Conservation (phyloP, 2,113 vertebrate species). For the Pygoscelis antarcticus region DNA sequence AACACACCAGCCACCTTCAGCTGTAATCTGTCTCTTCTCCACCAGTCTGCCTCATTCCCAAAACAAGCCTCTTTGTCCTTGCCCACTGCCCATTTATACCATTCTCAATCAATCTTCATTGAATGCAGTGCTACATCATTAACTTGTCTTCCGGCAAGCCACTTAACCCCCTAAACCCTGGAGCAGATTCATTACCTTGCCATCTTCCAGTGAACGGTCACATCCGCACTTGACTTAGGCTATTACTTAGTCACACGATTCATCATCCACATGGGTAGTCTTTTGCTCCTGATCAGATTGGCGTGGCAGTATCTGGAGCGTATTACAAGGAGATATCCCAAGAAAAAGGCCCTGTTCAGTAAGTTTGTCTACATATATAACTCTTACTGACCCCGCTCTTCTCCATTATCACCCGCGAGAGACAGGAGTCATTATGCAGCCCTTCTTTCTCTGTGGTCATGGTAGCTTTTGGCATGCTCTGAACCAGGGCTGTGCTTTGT, state of each 20-base stretch:
- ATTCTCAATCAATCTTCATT: slow-evolving; percentile 56
- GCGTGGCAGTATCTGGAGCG: neutral
- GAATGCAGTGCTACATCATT: slow-evolving; percentile 66
- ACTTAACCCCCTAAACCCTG: slow-evolving; percentile 43
- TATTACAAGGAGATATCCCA: neutral
- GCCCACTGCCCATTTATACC: slow-evolving; percentile 33
- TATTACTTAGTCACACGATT: neutral
- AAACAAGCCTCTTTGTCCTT: slow-evolving; percentile 67
- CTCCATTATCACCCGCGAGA: neutral
- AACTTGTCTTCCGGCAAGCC: slow-evolving; percentile 54
- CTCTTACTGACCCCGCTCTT: neutral
- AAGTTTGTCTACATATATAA: neutral
- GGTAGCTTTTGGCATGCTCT: neutral
- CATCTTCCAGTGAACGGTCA: neutral
- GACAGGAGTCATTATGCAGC: neutral
- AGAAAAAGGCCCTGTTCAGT: neutral
- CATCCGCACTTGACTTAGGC: neutral
- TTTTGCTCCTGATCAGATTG: neutral
- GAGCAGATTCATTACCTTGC: slow-evolving; percentile 31
- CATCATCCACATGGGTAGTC: slow-evolving; percentile 27
- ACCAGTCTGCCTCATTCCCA: neutral
- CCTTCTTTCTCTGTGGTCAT: neutral
- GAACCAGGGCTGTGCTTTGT: neutral
- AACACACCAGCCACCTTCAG: slow-evolving; percentile 4
- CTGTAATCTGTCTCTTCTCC: neutral